These are phyloP conservation scores for Pipistrellus pygmaeus DNA, from an alignment of 2,797 vertebrate genomes.

Conservation along the genomic window DNA sequence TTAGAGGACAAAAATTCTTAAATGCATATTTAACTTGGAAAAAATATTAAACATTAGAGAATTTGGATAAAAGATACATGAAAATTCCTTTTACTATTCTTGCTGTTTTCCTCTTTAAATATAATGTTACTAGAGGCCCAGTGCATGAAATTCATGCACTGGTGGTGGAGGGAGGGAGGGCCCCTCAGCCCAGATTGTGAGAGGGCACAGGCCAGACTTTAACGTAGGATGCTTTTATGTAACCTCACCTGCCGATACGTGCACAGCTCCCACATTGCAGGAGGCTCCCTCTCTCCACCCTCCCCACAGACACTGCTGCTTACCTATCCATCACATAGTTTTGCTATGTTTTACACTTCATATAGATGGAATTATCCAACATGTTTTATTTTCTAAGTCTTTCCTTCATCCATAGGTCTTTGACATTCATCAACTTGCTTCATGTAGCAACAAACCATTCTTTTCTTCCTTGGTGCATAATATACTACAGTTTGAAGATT, in stretches of 20 bases:
- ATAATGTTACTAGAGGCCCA: background rate
- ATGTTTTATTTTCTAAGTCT: background rate
- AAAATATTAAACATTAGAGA: slow-evolving; percentile 17
- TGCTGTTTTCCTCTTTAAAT: background rate
- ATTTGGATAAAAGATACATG: background rate
- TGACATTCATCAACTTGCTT: background rate
- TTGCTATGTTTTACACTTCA: background rate
- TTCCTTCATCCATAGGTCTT: background rate
- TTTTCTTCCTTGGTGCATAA: background rate
- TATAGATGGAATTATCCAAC: background rate
- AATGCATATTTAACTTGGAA: slow-evolving; percentile 10
- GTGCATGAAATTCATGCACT: too few species aligned
- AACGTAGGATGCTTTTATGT: background rate
- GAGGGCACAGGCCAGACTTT: background rate
- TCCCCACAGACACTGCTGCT: background rate
- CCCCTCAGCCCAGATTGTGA: too few species aligned
- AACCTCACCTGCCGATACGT: background rate
- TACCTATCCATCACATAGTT: background rate
- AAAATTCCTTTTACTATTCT: background rate
- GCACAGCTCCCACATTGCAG: background rate
- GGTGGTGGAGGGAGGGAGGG: too few species aligned
- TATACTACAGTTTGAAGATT: background rate
- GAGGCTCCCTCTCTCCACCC: background rate
- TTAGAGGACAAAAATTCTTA: background rate
- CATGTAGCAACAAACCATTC: background rate